phyloP scores from a whole-genome alignment of 2,797 vertebrate genomes.

The Spatula clypeata region DNA sequence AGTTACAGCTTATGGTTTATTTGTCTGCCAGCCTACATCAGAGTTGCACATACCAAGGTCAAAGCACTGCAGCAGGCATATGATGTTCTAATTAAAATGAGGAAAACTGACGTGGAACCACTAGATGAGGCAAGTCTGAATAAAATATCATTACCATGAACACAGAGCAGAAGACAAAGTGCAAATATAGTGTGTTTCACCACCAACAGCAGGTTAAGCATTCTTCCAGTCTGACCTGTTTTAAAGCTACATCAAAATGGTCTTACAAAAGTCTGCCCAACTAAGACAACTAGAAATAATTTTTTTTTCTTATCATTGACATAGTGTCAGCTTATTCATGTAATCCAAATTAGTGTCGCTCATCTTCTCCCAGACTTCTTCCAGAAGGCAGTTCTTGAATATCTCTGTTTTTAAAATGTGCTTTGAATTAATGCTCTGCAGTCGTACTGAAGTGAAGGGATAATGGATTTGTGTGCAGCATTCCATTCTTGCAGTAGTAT shows the following conservation, averaged over 20 bases:
- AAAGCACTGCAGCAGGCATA: slow-evolving; percentile 94
- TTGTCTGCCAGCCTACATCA: slow-evolving; percentile 93
- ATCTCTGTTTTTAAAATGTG: not conserved
- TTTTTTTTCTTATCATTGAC: not conserved
- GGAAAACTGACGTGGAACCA: slow-evolving; percentile 93
- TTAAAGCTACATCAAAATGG: not conserved
- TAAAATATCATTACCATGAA: not conserved
- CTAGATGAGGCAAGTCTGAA: slow-evolving; percentile 91
- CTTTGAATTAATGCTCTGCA: not conserved
- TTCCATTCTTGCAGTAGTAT: not conserved
- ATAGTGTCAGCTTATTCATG: not conserved
- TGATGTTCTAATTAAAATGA: slow-evolving; percentile 94
- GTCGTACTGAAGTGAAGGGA: not conserved
- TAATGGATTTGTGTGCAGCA: not conserved
- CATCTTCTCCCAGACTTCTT: not conserved
- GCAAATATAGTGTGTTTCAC: not conserved
- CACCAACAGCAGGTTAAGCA: not conserved
- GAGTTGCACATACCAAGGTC: slow-evolving; percentile 91
- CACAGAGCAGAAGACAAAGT: not conserved
- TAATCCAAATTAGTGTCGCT: not conserved
- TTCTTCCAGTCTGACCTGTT: not conserved
- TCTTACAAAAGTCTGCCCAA: not conserved
- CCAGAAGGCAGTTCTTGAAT: not conserved
- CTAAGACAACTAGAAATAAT: not conserved
- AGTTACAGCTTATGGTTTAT: slow-evolving; percentile 99